Percentiles rank a stretch among this genome's conserved stretches.
Conservation (phyloP, 2,888 invertebrate species). For the Aromia moschata region DNA sequence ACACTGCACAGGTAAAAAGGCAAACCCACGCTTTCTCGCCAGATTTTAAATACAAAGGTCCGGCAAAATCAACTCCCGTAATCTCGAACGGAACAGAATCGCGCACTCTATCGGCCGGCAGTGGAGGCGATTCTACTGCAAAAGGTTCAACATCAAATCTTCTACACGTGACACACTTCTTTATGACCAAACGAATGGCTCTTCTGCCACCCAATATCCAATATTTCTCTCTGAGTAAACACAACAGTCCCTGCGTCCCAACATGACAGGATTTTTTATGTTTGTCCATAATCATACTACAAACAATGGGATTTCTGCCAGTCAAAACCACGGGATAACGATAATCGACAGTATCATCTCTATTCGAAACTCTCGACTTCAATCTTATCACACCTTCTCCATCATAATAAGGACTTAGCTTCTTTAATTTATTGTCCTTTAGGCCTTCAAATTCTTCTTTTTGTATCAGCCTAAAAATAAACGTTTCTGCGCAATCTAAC, state of each 20-base stretch:
- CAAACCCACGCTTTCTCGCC: constrained; percentile 23
- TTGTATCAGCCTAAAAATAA: background rate
- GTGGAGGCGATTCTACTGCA: constrained; percentile 36
- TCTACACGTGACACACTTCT: constrained; percentile 32
- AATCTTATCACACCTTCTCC: constrained; percentile 1
- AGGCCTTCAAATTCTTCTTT: background rate
- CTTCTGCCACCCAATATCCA: constrained; percentile 37
- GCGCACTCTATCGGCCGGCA: constrained; percentile 46
- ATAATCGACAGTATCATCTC: constrained; percentile 2
- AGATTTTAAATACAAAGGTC: constrained; percentile 41
- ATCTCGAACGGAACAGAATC: constrained; percentile 47
- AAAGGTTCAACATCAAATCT: constrained; percentile 36
- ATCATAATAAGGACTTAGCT: background rate
- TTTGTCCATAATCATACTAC: constrained; percentile 1
- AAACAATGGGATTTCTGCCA: constrained; percentile 6
- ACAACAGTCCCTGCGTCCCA: constrained; percentile 29
- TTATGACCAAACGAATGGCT: constrained; percentile 25
- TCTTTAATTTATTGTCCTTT: background rate
- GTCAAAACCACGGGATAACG: constrained; percentile 14
- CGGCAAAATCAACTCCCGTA: constrained; percentile 53
- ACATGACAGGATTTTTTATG: constrained; percentile 20
- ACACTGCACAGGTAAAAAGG: constrained; percentile 34
- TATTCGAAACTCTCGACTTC: constrained; percentile 13
- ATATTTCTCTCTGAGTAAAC: constrained; percentile 33
- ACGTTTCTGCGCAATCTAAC: background rate